Base-by-base conservation (phyloP, 2,888 invertebrate species). In the Coleophora flavipennella region DNA sequence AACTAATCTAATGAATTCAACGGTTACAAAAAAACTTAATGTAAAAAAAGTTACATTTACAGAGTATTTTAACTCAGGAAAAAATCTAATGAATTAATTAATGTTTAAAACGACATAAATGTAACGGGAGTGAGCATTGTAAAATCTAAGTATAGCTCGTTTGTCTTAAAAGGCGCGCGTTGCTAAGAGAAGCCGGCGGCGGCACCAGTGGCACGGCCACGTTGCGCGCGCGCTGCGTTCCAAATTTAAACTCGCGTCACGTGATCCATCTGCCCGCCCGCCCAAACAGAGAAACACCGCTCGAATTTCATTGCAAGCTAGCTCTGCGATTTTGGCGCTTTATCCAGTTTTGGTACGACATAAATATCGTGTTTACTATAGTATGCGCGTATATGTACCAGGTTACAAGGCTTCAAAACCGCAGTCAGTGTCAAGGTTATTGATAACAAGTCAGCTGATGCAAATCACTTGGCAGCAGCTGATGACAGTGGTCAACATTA, bases 201-300 rank as follows among this genome's bases (percentile, higher is more conserved):
- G 59, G 62, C 66, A 65, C 62, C 65, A 67, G 70, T 69, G 65
- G 66, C 59, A 63, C 55, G 63, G 59, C 65, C 61, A 65, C 59
- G 65, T 50, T 69, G 68, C 73, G 71, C 67, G 69, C 59, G 72
- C 77, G 75, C 73, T 72, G 68, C 69, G 73, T 68, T 81, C 83
- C 70, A 77, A 76, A 78, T 61, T 73, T 83, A 83, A 72, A 61
- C 67, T 55, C 58, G 67, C 71, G 77, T 79, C 83, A 83, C 77
- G 77, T 77, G 81, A 74, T 74, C 66, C 66, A 53, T 50, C 29
- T 10, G 59, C 63, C 20, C 77, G 75, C 76, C 83, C 83, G 83
- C 80, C 83, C 84, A 84, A 83, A 84, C 80, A 72, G 74, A 84
- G 83, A 81, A 81, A 83, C 78, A 67, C 77, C 70, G 55, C 80